Evolutionary conservation across 1,140 invertebrate species (phyloP), one percentile per base, ranked within the genome.

Genomic region (Nasonia vitripennis): DNA sequence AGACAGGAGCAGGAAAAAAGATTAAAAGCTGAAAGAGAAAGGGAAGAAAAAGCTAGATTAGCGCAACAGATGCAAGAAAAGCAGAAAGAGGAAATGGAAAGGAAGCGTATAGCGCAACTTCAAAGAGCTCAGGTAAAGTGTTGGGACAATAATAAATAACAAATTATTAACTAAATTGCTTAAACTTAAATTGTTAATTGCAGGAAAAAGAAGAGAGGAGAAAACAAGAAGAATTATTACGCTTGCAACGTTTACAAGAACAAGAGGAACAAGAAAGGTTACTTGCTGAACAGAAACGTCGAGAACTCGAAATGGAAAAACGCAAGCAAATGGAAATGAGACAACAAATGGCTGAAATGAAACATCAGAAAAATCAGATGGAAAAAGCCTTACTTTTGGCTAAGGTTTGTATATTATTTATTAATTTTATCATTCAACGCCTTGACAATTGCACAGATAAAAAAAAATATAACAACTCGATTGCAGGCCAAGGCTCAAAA

Each of bases 231-330:
- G 93, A 93, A 77, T 91, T 93, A 51, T 86, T 91, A 14, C 88
- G 93, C 9, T 89, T 94, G 48, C 90, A 88, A 70, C 90, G 89
- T 51, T 82, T 91, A 23, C 94, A 94, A 79, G 94, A 94, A 81
- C 93, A 94, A 88, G 94, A 95, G 87, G 93, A 94, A 77, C 91
- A 93, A n/a, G 93, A 94, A 62, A 92, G 92, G 84, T 88, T 92
- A 83, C 89, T 94, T 31, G 93, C 94, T 77, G 95, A 95, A 86
- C 91, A 93, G 70, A 94, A 92, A 88, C 93, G 91, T 81, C 93
- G 92, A n/a, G 91, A 93, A 55, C 91, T 93, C 41, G 93, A 94
- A 83, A 90, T 89, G 23, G 93, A 93, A 81, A 91, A 87, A 83
- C 91, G 93, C 41, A 91, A 88, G 87, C 87, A 90, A 85, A 87